A percentile compares a stretch with the other conserved stretches of the same genome.
phyloP scores from a whole-genome alignment of 2,113 vertebrate genomes.

The Python bivittatus region DNA sequence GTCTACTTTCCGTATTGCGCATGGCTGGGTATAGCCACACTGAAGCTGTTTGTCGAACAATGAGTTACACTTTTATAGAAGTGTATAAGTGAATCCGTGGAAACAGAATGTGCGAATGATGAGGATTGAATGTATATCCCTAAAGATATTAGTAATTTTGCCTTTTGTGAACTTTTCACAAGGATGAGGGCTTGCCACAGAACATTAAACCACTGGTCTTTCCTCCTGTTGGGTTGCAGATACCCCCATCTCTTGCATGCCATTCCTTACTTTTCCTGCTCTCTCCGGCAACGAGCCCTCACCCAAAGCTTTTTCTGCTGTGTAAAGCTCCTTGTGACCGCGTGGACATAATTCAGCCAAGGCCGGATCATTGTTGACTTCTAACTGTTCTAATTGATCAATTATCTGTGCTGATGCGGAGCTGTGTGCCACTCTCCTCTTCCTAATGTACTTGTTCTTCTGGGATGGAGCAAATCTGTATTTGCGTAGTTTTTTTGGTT shows the following conservation, averaged over 20 bases:
- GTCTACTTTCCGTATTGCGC: not conserved
- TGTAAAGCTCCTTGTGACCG: conserved; percentile 46
- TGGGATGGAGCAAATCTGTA: accelerated
- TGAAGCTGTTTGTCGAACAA: not conserved
- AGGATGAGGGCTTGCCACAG: conserved; percentile 36
- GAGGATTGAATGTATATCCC: conserved; percentile 42
- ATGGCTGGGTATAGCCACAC: not conserved
- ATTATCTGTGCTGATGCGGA: conserved; percentile 62
- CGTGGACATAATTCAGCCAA: conserved; percentile 62
- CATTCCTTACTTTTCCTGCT: conserved; percentile 31
- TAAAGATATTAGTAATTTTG: conserved; percentile 63
- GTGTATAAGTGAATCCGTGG: not conserved
- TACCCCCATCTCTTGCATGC: conserved; percentile 52
- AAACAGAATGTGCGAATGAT: not conserved
- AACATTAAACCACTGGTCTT: not conserved
- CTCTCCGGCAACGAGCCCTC: conserved; percentile 47
- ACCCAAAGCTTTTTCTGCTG: conserved; percentile 36
- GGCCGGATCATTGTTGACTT: conserved; percentile 59
- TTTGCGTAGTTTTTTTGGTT: conserved; percentile 28
- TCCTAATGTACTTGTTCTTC: conserved; percentile 20
- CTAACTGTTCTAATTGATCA: conserved; percentile 60
- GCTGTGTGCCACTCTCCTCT: conserved; percentile 32
- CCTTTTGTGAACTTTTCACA: conserved; percentile 55
- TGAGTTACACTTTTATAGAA: not conserved
- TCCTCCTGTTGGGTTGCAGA: conserved; percentile 47